Percentiles rank a stretch among this genome's conserved stretches.
Evolutionary conservation across 2,797 vertebrate genomes (phyloP).

Genomic region (Dendrocincla fuliginosa): DNA sequence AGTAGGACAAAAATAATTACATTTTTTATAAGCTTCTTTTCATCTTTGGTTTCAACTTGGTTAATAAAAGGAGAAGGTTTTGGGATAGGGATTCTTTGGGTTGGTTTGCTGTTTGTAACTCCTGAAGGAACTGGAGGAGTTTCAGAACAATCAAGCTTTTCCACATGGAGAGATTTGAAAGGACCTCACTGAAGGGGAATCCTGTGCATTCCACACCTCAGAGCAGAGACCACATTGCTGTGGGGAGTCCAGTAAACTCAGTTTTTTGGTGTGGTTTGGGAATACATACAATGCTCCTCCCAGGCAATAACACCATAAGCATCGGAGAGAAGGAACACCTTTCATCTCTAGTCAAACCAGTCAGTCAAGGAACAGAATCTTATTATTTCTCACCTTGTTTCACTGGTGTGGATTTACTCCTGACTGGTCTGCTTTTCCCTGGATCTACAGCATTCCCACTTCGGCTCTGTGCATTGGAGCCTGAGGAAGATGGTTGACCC

Average conservation of each 20-base stretch:
- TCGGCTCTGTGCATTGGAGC: conserved; percentile 78
- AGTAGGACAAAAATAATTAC: not conserved
- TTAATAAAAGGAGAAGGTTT: not conserved
- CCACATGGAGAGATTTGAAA: not conserved
- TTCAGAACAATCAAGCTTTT: not conserved
- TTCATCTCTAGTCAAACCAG: not conserved
- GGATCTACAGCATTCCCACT: conserved; percentile 68
- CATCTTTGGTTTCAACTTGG: not conserved
- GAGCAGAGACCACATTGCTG: not conserved
- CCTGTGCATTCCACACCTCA: not conserved
- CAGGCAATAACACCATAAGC: not conserved
- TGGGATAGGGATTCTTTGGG: not conserved
- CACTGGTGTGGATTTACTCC: conserved; percentile 79
- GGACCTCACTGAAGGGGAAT: not conserved
- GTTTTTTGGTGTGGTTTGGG: not conserved
- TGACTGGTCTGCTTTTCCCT: conserved; percentile 77
- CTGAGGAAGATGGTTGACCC: conserved; percentile 82
- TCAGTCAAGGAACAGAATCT: not conserved
- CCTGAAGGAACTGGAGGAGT: not conserved
- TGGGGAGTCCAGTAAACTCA: not conserved
- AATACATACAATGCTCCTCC: not conserved
- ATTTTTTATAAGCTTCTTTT: not conserved
- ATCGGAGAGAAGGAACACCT: not conserved
- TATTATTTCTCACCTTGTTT: conserved; percentile 75
- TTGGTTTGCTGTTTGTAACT: not conserved